A percentile compares a stretch with the other conserved stretches of the same genome.
phyloP scores from a whole-genome alignment of 2,797 vertebrate genomes.

The Remorina albescens region DNA sequence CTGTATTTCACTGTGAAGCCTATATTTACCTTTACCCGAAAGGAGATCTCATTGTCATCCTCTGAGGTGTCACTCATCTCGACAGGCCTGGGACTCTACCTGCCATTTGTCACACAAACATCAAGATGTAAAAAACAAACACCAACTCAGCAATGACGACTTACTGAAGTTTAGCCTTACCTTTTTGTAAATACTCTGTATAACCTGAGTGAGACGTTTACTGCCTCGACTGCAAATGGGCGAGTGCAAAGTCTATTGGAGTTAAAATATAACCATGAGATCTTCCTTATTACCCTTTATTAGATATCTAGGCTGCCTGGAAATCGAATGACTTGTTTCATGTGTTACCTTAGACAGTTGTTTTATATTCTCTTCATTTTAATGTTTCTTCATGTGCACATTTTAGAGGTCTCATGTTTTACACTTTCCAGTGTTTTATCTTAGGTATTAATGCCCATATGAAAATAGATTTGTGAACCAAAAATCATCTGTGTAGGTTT shows the following conservation, averaged over 20 bases:
- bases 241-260: slow-evolving; percentile 67
- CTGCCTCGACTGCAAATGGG: neutral
- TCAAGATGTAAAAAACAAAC: neutral
- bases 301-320: neutral
- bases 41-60: slow-evolving; percentile 81
- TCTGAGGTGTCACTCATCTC: slow-evolving; percentile 77
- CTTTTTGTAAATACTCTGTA: slow-evolving; percentile 4
- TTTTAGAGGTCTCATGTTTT: too few species aligned
- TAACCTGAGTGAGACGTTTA: neutral
- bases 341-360: too few species aligned
- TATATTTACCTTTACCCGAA: slow-evolving; percentile 78
- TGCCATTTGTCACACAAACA: neutral
- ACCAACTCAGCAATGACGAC: neutral
- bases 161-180: slow-evolving; percentile 25
- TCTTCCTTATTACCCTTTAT: slow-evolving; percentile 73
- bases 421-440: too few species aligned
- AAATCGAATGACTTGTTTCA: neutral
- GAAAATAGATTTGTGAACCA: too few species aligned
- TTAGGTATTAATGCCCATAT: too few species aligned
- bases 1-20: too few species aligned
- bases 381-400: too few species aligned
- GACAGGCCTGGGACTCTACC: neutral
- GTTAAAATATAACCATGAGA: slow-evolving; percentile 71
- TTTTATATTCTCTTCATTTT: too few species aligned
- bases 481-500: too few species aligned